A percentile compares a stretch with the other conserved stretches of the same genome.
phyloP scores from a whole-genome alignment of 2,797 vertebrate species.

The Mycteria americana region DNA sequence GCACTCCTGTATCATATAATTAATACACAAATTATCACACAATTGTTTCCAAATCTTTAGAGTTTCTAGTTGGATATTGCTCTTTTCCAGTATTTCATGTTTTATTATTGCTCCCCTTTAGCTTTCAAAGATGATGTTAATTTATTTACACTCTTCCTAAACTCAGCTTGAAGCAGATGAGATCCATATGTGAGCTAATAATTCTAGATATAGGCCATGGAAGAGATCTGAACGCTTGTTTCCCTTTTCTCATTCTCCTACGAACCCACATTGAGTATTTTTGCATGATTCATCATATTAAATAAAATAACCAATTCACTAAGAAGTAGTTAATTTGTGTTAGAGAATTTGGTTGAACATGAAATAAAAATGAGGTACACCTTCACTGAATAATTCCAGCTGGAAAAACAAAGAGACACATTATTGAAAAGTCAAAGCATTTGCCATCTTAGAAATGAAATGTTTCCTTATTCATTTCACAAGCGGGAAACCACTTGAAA shows the following conservation, averaged over 20 bases:
- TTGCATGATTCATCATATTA: background rate
- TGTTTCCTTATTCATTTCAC: background rate
- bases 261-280: background rate
- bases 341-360: background rate
- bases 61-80: background rate
- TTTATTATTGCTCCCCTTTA: background rate
- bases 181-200: background rate
- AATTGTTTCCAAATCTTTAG: background rate
- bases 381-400: background rate
- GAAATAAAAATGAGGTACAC: background rate
- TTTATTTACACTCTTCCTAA: slow-evolving; percentile 29
- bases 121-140: background rate
- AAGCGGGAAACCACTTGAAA: background rate
- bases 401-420: background rate
- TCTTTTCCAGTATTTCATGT: background rate
- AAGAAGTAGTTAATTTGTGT: background rate
- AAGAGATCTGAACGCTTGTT: background rate
- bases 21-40: background rate
- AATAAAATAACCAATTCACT: background rate
- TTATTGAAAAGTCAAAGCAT: background rate
- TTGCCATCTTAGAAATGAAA: background rate
- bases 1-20: background rate
- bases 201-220: background rate
- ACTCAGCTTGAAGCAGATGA: slow-evolving; percentile 13
- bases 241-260: background rate